phyloP scores from a whole-genome alignment of 2,113 vertebrate species.

The Ia io region DNA sequence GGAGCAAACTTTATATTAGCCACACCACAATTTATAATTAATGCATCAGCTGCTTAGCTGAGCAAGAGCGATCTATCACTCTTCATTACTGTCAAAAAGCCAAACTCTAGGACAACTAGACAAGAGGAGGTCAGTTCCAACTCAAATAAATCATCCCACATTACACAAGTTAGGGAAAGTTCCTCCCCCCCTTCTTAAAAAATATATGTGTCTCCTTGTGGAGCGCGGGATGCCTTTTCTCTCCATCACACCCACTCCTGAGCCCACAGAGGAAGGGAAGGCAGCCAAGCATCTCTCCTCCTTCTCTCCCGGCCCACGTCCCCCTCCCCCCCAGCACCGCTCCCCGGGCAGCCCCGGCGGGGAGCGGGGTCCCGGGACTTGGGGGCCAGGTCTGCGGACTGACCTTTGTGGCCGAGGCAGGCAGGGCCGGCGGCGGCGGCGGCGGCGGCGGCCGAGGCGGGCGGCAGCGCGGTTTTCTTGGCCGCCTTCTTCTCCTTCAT shows the following conservation, averaged over 20 bases:
- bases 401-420: constrained; percentile 97
- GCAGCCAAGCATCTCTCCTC: constrained; percentile 62
- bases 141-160: constrained; percentile 93
- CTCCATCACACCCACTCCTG: constrained; percentile 51
- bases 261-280: constrained; percentile 44
- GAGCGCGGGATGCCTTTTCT: constrained; percentile 48
- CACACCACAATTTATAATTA: constrained; percentile 94
- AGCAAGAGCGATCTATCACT: constrained; percentile 96
- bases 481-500: constrained; percentile 98
- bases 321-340: constrained; percentile 59
- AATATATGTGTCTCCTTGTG: constrained; percentile 66
- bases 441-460: constrained; percentile 82
- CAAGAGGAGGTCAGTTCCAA: constrained; percentile 90
- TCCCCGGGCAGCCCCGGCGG: constrained; percentile 42
- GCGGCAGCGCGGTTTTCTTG: constrained; percentile 88
- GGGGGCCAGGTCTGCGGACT: constrained; percentile 82
- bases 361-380: constrained; percentile 61
- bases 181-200: constrained; percentile 47
- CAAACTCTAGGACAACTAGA: constrained; percentile 92
- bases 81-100: constrained; percentile 99
- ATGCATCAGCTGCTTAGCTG: constrained; percentile 95
- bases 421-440: constrained; percentile 85
- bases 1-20: constrained; percentile 90
- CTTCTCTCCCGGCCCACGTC: constrained; percentile 55
- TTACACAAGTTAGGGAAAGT: constrained; percentile 87